phyloP scores from a whole-genome alignment of 2,797 vertebrate species.

The Sphenopsis melanotis region DNA sequence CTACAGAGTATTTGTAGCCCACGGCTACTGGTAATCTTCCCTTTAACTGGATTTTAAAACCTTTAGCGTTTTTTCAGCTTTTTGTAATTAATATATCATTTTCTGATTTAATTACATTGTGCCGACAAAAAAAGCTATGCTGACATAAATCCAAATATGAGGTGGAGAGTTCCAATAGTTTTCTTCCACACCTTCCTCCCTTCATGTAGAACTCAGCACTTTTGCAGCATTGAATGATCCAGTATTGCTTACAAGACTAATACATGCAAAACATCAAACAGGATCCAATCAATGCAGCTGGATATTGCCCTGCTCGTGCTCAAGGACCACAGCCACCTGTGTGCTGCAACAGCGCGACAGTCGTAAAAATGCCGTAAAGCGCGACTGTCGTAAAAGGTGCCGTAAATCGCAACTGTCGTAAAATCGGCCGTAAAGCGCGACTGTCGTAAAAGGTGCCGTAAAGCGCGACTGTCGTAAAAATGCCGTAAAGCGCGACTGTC shows the following conservation, averaged over 20 bases:
- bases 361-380: no score
- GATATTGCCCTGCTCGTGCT: background rate
- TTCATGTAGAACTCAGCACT: background rate
- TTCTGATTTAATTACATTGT: background rate
- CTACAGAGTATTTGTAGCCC: background rate
- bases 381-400: no score
- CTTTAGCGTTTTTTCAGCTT: background rate
- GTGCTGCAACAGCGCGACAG: background rate
- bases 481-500: no score
- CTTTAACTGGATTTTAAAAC: background rate
- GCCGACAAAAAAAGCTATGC: background rate
- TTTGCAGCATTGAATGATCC: background rate
- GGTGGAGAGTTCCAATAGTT: background rate
- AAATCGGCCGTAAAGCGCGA: no score
- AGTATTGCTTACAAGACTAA: background rate
- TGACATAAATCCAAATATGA: background rate
- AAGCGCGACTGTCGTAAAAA: no score
- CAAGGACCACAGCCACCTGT: background rate
- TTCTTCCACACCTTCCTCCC: background rate
- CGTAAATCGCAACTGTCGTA: no score
- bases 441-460: no score
- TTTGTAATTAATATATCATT: background rate
- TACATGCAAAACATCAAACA: background rate
- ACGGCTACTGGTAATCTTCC: background rate
- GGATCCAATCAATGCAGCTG: background rate